phyloP scores from a whole-genome alignment of 2,888 invertebrate species.

The Drosophila nr. perissopoda region DNA sequence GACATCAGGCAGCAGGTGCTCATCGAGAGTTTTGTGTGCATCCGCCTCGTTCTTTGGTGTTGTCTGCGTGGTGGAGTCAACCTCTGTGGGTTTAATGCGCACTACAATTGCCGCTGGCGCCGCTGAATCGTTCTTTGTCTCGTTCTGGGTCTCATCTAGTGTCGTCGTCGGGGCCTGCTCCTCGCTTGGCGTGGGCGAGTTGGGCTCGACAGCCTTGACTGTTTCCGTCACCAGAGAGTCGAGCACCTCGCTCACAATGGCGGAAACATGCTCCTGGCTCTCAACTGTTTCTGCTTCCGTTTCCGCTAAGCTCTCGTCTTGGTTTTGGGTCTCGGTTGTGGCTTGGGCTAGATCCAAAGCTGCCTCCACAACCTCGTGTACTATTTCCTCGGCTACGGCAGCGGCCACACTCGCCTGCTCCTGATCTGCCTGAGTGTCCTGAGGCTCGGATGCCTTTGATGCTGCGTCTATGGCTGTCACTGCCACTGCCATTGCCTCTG shows the following conservation, averaged over 20 bases:
- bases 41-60: conserved; percentile 78
- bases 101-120: conserved; percentile 9
- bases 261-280: conserved; percentile 58
- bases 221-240: conserved; percentile 75
- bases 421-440: conserved; percentile 8
- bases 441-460: background rate
- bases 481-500: background rate
- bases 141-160: background rate
- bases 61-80: conserved; percentile 81
- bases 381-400: conserved; percentile 67
- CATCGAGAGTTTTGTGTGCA: conserved; percentile 28
- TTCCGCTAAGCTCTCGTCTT: background rate
- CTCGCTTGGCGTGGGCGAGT: conserved; percentile 38
- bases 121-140: background rate
- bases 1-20: conserved; percentile 28
- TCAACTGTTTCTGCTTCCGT: conserved; percentile 7
- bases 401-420: conserved; percentile 51
- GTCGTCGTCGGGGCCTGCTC: conserved; percentile 1
- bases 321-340: background rate
- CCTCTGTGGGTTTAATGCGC: conserved; percentile 68
- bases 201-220: conserved; percentile 52
- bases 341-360: conserved; percentile 65
- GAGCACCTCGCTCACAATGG: conserved; percentile 75
- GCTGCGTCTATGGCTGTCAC: background rate
- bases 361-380: conserved; percentile 76